phyloP scores from a whole-genome alignment of 2,113 vertebrate genomes.

The Cyphotilapia sp. region DNA sequence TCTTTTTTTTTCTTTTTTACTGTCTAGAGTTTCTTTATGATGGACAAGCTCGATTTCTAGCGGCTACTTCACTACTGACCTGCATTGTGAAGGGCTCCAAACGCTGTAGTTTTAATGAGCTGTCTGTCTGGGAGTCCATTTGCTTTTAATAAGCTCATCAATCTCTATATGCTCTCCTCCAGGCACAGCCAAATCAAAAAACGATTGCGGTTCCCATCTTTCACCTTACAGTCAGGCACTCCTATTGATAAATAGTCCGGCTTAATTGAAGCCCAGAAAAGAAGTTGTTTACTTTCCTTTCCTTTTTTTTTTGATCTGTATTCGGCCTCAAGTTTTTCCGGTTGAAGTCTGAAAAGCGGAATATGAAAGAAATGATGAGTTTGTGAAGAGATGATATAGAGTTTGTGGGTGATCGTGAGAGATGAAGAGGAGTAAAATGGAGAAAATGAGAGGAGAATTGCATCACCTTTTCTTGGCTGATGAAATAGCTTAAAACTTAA shows the following conservation, averaged over 20 bases:
- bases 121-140: slow-evolving; percentile 46
- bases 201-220: slow-evolving; percentile 6
- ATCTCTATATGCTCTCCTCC: slow-evolving; percentile 56
- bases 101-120: slow-evolving; percentile 45
- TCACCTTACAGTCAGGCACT: slow-evolving; percentile 4
- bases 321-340: background rate
- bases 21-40: slow-evolving; percentile 15
- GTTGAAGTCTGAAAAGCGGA: background rate
- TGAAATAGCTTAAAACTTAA: slow-evolving; percentile 8
- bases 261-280: slow-evolving; percentile 7
- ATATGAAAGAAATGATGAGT: background rate
- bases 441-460: slow-evolving; percentile 4
- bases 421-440: background rate
- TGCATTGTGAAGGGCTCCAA: slow-evolving; percentile 19
- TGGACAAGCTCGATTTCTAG: slow-evolving; percentile 36
- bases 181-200: slow-evolving; percentile 28
- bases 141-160: slow-evolving; percentile 67
- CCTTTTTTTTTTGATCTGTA: background rate
- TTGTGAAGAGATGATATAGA: background rate
- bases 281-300: slow-evolving; percentile 5
- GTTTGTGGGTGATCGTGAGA: background rate
- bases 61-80: slow-evolving; percentile 15
- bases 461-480: slow-evolving; percentile 18
- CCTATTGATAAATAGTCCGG: slow-evolving; percentile 19
- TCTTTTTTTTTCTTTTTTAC: background rate